These are phyloP conservation scores for Idaea aversata DNA, from an alignment of 2,888 invertebrate species.

Conservation along the genomic window DNA sequence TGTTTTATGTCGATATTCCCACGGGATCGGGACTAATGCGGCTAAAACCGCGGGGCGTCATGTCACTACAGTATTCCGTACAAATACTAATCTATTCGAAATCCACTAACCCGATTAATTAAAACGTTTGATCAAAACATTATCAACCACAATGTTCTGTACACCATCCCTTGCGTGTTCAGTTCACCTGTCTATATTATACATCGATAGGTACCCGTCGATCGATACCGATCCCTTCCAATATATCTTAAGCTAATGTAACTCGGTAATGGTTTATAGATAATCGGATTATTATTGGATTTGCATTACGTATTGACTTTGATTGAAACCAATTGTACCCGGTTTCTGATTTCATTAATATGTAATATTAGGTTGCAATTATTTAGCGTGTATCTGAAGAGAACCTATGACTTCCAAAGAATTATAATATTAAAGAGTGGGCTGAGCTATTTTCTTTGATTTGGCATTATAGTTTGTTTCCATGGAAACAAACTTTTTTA, in stretches of 20 bases:
- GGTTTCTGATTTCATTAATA: background rate
- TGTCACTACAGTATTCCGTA: background rate
- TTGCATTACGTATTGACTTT: constrained; percentile 37
- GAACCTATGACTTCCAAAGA: too few species aligned
- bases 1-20: too few species aligned
- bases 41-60: too few species aligned
- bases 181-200: background rate
- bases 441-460: too few species aligned
- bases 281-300: constrained; percentile 49
- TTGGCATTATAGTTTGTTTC: too few species aligned
- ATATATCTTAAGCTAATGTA: constrained; percentile 53
- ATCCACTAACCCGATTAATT: background rate
- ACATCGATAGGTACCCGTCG: background rate
- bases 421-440: too few species aligned
- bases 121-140: background rate
- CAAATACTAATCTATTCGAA: background rate
- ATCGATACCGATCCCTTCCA: constrained; percentile 8
- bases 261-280: constrained; percentile 59
- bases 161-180: background rate
- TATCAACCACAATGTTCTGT: background rate
- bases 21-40: too few species aligned
- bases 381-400: background rate
- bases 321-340: constrained; percentile 30
- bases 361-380: background rate
- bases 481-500: too few species aligned